These are phyloP conservation scores for Ichneumon xanthorius DNA, from an alignment of 2,888 invertebrate species.

Conservation along the genomic window DNA sequence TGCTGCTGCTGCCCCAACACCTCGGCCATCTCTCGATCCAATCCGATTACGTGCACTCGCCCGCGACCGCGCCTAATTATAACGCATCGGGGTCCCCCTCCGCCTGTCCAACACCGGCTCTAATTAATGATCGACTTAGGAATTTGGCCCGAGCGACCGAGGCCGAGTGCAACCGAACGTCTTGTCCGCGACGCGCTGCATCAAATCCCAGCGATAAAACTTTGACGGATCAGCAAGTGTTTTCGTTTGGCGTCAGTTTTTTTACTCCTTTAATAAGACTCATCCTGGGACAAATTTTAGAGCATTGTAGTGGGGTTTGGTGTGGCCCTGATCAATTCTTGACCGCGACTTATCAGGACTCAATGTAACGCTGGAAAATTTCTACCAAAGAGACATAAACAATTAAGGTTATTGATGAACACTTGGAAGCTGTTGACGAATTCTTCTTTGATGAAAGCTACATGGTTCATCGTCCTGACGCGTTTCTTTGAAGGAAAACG, in stretches of 20 bases:
- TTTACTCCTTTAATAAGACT: background rate
- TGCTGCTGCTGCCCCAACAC: conserved; percentile 31
- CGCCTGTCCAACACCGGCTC: conserved; percentile 45
- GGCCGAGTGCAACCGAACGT: conserved; percentile 18
- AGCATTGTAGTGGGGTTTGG: background rate
- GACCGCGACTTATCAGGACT: background rate
- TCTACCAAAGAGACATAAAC: background rate
- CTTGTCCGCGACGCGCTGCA: background rate
- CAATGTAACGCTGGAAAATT: conserved; percentile 2
- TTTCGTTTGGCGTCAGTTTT: background rate
- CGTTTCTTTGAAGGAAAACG: conserved; percentile 14
- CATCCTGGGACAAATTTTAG: too few species aligned
- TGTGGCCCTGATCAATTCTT: background rate
- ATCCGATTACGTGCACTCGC: conserved; percentile 73
- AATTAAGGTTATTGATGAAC: background rate
- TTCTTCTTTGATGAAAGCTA: conserved; percentile 13
- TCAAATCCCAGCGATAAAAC: conserved; percentile 1
- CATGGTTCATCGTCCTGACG: conserved; percentile 1
- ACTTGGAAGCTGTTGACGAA: conserved; percentile 31
- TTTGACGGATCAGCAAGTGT: background rate
- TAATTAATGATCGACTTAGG: conserved; percentile 79
- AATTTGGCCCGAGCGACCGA: conserved; percentile 57
- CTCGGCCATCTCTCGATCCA: conserved; percentile 66
- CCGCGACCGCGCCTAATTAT: conserved; percentile 77
- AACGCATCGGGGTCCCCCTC: conserved; percentile 73